phyloP scores from a whole-genome alignment of 2,113 vertebrate species.

The Paedocypris sp. region DNA sequence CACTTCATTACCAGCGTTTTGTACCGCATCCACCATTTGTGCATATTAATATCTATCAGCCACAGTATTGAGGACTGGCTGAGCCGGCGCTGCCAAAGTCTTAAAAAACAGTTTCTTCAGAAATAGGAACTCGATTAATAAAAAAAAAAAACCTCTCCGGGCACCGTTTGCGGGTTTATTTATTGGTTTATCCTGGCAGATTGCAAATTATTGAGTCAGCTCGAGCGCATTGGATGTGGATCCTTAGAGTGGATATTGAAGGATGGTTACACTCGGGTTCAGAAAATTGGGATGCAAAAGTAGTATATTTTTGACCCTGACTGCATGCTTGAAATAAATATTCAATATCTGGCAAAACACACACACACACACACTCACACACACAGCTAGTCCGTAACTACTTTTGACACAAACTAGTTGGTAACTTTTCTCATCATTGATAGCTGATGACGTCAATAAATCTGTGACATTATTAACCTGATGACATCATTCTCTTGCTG shows the following conservation, averaged over 20 bases:
- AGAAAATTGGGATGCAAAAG: not conserved
- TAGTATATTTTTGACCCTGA: not conserved
- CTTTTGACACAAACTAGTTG: too few relatives aligned
- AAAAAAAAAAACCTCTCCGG: conserved; percentile 28
- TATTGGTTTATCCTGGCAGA: conserved; percentile 18
- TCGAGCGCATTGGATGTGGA: not conserved
- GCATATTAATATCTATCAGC: conserved; percentile 69
- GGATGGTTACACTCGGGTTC: not conserved
- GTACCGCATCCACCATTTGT: conserved; percentile 64
- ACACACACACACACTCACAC: not conserved
- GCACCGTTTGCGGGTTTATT: conserved; percentile 28
- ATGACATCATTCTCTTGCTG: too few relatives aligned
- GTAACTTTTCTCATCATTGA: too few relatives aligned
- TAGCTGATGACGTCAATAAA: too few relatives aligned
- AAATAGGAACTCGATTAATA: conserved; percentile 6
- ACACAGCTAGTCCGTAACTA: too few relatives aligned
- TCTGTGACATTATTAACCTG: too few relatives aligned
- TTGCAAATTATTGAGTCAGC: conserved; percentile 17
- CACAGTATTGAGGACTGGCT: conserved; percentile 42
- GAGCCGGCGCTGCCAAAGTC: conserved; percentile 39
- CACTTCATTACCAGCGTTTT: conserved; percentile 75
- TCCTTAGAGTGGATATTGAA: not conserved
- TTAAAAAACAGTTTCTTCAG: conserved; percentile 40
- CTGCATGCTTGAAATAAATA: not conserved
- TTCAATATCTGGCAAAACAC: not conserved